Percentiles rank a stretch among this genome's conserved stretches.
Conservation (phyloP, 23 tunicate species). For the Phallusia fumigata region DNA sequence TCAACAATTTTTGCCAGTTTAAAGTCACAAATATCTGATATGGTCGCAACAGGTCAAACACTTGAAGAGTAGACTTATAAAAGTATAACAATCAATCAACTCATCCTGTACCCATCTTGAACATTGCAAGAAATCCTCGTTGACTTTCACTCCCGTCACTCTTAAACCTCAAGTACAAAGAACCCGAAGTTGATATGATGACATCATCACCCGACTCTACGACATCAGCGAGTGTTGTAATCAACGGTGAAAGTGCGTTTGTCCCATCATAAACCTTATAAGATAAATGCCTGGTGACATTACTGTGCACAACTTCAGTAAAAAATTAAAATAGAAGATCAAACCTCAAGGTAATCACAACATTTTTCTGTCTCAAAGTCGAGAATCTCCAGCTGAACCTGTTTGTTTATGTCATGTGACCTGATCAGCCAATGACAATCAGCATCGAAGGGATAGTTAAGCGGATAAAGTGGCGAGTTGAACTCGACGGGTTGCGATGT, state of each 20-base stretch:
- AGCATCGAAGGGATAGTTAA: neutral
- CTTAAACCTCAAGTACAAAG: conserved; percentile 17
- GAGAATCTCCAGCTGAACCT: neutral
- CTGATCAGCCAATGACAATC: conserved; percentile 18
- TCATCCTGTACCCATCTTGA: conserved; percentile 14
- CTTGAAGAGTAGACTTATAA: too few species aligned
- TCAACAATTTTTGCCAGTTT: too few species aligned
- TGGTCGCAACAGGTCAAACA: too few species aligned
- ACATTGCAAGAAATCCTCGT: conserved; percentile 13
- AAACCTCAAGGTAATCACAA: neutral
- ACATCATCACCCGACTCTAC: neutral
- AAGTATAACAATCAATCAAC: too few species aligned
- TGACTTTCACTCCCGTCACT: neutral
- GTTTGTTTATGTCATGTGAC: conserved; percentile 6
- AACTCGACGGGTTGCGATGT: neutral
- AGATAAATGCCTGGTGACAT: neutral
- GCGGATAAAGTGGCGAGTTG: neutral
- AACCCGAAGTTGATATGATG: conserved; percentile 14
- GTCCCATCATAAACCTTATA: conserved; percentile 33
- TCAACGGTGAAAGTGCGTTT: neutral
- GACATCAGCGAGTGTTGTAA: neutral
- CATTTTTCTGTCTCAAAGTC: conserved; percentile 1
- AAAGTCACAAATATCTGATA: too few species aligned
- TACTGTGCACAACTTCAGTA: neutral
- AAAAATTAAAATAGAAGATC: neutral